Base-by-base conservation (phyloP, 37 sponge, comb jelly and placozoan species). In the Hexactinellida sp. region DNA sequence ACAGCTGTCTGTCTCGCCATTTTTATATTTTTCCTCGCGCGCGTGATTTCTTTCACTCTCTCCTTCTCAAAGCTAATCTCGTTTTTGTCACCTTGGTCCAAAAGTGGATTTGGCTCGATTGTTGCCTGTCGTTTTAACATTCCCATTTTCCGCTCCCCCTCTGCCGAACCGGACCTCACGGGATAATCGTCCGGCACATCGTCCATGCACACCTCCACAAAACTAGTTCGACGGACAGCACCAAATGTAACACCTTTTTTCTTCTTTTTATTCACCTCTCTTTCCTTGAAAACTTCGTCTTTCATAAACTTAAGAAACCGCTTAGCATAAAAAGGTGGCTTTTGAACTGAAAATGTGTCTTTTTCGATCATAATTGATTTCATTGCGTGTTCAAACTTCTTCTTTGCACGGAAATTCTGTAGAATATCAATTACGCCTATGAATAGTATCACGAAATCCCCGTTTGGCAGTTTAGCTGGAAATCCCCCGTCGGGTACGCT, bases 121-220 rank as follows among this genome's bases (percentile, higher is more conserved):
- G 34, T 28, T 7, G 76, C 25, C 30, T 63, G 76, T 63, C 76
- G 3, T 23, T 63, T 63, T 23, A 63, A 23, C 76, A 63, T 63
- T 63, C 76, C 76, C 76, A 63, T 63, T n/a, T 63, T 63, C 76
- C 76, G 25, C 30, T 63, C 76, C 76, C 76, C 76, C 13, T 63
- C 76, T 63, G 76, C 76, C 3, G 19, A 21, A 5, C 76, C 76
- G 3, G 76, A 23, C 3, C 76, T 10, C 3, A 21, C 76, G 30
- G 76, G 76, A 23, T 63, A 63, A n/a, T 63, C 76, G 19, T 63
- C 76, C 13, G 76, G 76, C 3, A 63, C 13, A 23, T 63, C 76
- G 5, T 3, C 25, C 3, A 7, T 32, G 13, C 34, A 21, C 3
- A 63, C 30, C 21, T 63, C 76, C 76, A 63, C 76, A 7, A 63